A percentile compares a stretch with the other conserved stretches of the same genome.
Evolutionary conservation across 2,113 vertebrate species (phyloP).

Genomic region (Acrocephalus arundinaceus): DNA sequence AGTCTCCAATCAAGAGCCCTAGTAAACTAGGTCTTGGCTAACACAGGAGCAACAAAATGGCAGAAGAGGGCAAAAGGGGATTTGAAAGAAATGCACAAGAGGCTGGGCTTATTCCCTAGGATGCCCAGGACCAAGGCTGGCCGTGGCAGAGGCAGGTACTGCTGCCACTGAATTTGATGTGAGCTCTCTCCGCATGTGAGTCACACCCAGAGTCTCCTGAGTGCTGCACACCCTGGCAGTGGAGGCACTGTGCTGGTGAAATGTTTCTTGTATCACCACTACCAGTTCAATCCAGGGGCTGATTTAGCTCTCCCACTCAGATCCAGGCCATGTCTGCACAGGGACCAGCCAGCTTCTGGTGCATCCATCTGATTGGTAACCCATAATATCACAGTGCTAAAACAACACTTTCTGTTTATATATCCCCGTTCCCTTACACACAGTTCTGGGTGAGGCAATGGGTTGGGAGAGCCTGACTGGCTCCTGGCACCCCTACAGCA

Average conservation of each 20-base stretch:
- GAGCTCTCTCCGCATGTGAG: neutral
- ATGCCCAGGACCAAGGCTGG: constrained; percentile 14
- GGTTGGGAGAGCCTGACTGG: neutral
- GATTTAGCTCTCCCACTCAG: neutral
- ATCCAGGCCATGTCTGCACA: neutral
- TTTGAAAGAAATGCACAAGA: constrained; percentile 56
- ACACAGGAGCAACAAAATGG: constrained; percentile 78
- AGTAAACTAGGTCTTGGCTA: constrained; percentile 68
- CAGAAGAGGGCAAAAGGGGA: constrained; percentile 65
- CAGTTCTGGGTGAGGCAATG: neutral
- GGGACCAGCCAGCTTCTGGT: constrained; percentile 52
- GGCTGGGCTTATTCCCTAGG: constrained; percentile 40
- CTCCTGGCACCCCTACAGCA: neutral
- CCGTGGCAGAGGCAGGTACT: neutral
- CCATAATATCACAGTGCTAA: neutral
- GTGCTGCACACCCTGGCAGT: neutral
- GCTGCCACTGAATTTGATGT: neutral
- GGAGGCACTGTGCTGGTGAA: neutral
- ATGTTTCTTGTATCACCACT: neutral
- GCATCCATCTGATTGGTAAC: neutral
- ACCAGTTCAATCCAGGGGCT: neutral
- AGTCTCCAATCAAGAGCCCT: constrained; percentile 72
- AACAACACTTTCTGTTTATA: neutral
- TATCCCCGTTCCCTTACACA: neutral
- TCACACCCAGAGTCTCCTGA: neutral